These are phyloP conservation scores for Maconellicoccus hirsutus DNA, from an alignment of 1,140 invertebrate genomes.

Conservation along the genomic window DNA sequence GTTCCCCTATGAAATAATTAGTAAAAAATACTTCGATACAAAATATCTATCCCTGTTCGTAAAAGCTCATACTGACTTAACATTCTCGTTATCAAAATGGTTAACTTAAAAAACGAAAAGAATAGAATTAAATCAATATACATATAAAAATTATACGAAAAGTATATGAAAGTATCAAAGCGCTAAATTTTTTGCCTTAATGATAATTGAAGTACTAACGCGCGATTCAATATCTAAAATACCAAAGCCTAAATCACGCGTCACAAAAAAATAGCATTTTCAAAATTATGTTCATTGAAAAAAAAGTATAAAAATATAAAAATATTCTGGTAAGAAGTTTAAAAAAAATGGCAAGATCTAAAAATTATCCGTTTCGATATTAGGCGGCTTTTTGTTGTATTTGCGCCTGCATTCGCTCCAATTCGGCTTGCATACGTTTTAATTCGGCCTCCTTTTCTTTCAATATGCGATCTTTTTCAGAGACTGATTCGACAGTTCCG, in stretches of 20 bases:
- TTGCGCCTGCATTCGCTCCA: slow-evolving; percentile 88
- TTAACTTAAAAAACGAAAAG: background rate
- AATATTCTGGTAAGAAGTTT: background rate
- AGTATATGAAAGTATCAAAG: background rate
- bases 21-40: too few relatives aligned
- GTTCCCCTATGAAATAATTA: too few relatives aligned
- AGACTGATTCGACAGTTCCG: slow-evolving; percentile 34
- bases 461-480: slow-evolving; percentile 68
- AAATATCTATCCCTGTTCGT: background rate
- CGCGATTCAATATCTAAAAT: background rate
- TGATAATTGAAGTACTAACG: background rate
- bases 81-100: background rate
- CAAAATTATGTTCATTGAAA: background rate
- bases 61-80: background rate
- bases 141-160: too few relatives aligned
- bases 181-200: background rate
- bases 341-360: slow-evolving; percentile 12
- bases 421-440: slow-evolving; percentile 86
- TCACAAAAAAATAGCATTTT: background rate
- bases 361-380: slow-evolving; percentile 11
- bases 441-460: slow-evolving; percentile 84
- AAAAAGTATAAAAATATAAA: slow-evolving; percentile 1
- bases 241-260: background rate
- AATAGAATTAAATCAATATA: too few relatives aligned
- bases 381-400: slow-evolving; percentile 50